These are phyloP conservation scores for Hedychridium roseum DNA, from an alignment of 2,888 invertebrate genomes.

Conservation along the genomic window DNA sequence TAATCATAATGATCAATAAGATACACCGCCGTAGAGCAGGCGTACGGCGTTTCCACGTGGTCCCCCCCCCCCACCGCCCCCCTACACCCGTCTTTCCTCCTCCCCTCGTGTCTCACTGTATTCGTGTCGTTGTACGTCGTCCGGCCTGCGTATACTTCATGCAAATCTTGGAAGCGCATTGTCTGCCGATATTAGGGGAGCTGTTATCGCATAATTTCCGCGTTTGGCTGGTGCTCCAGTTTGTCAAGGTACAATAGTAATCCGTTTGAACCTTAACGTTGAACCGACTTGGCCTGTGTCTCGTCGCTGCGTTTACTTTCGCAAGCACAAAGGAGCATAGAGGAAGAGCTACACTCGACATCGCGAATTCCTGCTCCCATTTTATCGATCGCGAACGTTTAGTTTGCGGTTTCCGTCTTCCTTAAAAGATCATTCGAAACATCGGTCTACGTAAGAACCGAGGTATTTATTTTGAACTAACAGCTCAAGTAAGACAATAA, in stretches of 20 bases:
- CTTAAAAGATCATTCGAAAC: too few relatives aligned
- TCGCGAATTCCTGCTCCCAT: too few relatives aligned
- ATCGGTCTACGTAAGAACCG: too few relatives aligned
- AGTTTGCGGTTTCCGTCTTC: too few relatives aligned
- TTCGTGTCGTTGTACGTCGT: constrained; percentile 7
- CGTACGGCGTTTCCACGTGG: constrained; percentile 20
- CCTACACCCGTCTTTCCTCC: background rate
- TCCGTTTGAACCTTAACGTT: constrained; percentile 32
- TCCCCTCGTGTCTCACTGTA: constrained; percentile 2
- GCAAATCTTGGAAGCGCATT: constrained; percentile 43
- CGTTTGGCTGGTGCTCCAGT: constrained; percentile 33
- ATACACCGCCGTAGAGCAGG: constrained; percentile 41
- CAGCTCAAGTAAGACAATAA: too few relatives aligned
- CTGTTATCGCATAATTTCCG: constrained; percentile 45
- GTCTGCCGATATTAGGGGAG: constrained; percentile 41
- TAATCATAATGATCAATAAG: constrained; percentile 56
- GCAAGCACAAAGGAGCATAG: too few relatives aligned
- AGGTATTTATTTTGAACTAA: too few relatives aligned
- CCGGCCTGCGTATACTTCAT: constrained; percentile 17
- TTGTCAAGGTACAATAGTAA: constrained; percentile 26
- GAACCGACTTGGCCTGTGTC: constrained; percentile 23
- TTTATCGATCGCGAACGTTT: too few relatives aligned
- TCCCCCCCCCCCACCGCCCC: background rate
- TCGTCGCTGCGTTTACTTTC: constrained; percentile 19
- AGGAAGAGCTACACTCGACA: too few relatives aligned